Conservation (phyloP, 37 sponge, comb jelly and placozoan genomes). For the Oscarella lobularis region DNA sequence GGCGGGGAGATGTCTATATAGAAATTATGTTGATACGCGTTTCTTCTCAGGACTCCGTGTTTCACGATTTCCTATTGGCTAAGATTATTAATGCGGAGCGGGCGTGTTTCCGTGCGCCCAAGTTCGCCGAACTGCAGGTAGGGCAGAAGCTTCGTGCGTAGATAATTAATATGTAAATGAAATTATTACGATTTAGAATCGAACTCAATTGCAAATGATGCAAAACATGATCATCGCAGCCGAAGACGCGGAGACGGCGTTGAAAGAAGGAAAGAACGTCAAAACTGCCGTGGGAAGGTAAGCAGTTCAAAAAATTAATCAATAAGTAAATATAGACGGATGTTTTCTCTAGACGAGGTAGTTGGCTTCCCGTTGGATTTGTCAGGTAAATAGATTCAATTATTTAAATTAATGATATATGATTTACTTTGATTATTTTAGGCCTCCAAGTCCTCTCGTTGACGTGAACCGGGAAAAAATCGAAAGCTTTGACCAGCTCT, state of each 20-base stretch:
- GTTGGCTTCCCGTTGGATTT: constrained; percentile 73
- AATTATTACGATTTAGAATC: constrained; percentile 4
- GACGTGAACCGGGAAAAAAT: constrained; percentile 60
- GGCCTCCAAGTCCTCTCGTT: constrained; percentile 59
- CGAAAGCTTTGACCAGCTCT: constrained; percentile 63
- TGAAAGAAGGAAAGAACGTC: too few relatives aligned
- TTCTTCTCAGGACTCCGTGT: constrained; percentile 43
- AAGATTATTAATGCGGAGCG: constrained; percentile 84
- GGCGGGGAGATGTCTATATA: too few relatives aligned
- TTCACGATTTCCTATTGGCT: constrained; percentile 56
- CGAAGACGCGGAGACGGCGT: constrained; percentile 7
- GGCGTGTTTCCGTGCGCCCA: constrained; percentile 73
- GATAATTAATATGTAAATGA: neutral
- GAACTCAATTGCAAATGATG: constrained; percentile 5
- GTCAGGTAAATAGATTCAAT: constrained; percentile 48
- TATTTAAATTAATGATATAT: too few relatives aligned
- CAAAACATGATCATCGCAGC: constrained; percentile 5
- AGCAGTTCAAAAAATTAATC: too few relatives aligned
- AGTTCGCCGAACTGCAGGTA: constrained; percentile 70
- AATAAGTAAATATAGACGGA: neutral
- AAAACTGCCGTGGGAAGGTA: too few relatives aligned
- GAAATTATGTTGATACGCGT: too few relatives aligned
- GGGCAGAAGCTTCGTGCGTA: neutral
- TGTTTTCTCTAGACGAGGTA: constrained; percentile 31
- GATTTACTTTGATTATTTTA: neutral